These are phyloP conservation scores for Halichondria panicea DNA, from an alignment of 37 sponge, comb jelly and placozoan genomes.

Conservation along the genomic window DNA sequence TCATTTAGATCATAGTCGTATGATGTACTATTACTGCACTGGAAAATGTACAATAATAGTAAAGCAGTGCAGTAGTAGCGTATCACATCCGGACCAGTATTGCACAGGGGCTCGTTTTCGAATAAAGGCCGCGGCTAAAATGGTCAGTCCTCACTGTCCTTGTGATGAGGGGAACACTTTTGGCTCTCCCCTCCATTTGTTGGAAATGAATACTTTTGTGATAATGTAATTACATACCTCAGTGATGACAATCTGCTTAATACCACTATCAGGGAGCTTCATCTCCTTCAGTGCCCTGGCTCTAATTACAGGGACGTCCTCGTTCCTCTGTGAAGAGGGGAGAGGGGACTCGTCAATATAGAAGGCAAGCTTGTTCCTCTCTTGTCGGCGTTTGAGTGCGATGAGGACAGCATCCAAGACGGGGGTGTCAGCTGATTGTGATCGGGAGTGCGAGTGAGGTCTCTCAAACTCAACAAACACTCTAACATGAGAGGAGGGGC, in stretches of 20 bases:
- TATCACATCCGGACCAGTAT: no score
- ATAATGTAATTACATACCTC: slow-evolving; percentile 48
- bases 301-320: neutral
- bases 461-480: slow-evolving; percentile 71
- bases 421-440: neutral
- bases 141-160: no score
- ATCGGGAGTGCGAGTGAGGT: neutral
- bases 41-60: no score
- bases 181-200: no score
- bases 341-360: no score
- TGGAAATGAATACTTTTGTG: no score
- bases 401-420: slow-evolving; percentile 58
- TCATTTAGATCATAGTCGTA: no score
- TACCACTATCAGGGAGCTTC: slow-evolving; percentile 40
- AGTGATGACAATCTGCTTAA: slow-evolving; percentile 44
- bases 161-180: no score
- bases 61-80: no score
- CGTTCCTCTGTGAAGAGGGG: neutral
- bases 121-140: no score
- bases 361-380: slow-evolving; percentile 8
- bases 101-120: no score
- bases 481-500: slow-evolving; percentile 23
- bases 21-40: no score
- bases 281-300: neutral
- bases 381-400: slow-evolving; percentile 56